Base-by-base conservation (phyloP, 2,113 vertebrate genomes). In the Oncorhynchus mykiss region DNA sequence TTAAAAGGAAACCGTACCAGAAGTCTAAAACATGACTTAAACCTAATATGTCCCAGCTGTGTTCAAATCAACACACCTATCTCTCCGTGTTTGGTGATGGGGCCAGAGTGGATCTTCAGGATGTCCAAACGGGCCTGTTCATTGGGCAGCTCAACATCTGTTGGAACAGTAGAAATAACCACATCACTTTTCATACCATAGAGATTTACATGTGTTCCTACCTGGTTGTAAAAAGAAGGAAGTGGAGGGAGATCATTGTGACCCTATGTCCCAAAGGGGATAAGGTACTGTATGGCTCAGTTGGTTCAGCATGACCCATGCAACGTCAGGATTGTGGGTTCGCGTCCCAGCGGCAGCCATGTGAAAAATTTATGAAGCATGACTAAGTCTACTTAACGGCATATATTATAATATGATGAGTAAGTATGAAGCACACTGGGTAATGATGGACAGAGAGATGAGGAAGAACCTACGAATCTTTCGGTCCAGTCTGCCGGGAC, bases 61-160 rank as follows among this genome's bases (percentile, higher is more conserved):
- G 27, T 20, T 13, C 1, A 68, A 34, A 31, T 9, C 31, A 34
- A 80, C 92, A 88, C 51, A 97, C 96, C 97, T 93, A 99, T 98
- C 86, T 99, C 97, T 80, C 97, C 97, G 3, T 99, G 97, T 84
- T 99, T 99, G 81, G 97, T 99, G 88, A 99, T 99, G 65, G 96
- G 97, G 76, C 96, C 96, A 68, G 96, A 96, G 31, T 98, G 97
- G 81, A 99, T 99, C 94, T 99, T 99, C 88, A 99, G 70, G 86
- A 99, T 99, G 89, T 99, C 98, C 91, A 99, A 88, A 20, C 97
- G 95, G 84, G 97, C 98, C 91, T 99, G 98, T 79, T 99, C 98
- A 69, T 99, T 99, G 78, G 98, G 98, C 48, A 99, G 92, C 77
- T 99, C 98, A 2, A 99, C 99, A 91, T 99, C 98, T 99, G 79